Percentiles rank a stretch among this genome's conserved stretches.
phyloP scores from a whole-genome alignment of 2,113 vertebrate genomes.

The Lagenorhynchus albirostris region DNA sequence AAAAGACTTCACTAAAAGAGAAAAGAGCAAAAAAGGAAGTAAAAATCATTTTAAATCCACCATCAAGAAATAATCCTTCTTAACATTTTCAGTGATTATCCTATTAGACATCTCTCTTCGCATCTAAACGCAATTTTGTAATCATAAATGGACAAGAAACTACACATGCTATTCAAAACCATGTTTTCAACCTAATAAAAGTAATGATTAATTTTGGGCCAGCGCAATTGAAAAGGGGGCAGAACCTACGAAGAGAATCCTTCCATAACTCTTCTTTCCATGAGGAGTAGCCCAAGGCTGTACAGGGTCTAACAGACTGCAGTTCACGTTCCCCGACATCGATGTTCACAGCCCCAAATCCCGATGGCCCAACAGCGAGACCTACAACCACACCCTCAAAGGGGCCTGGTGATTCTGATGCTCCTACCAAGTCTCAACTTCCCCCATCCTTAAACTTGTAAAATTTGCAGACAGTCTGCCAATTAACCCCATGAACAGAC shows the following conservation, averaged over 20 bases:
- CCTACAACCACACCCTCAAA: background rate
- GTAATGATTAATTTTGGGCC: background rate
- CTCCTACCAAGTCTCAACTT: background rate
- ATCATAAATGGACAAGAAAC: background rate
- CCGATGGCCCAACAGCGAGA: background rate
- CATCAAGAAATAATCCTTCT: background rate
- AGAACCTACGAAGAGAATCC: background rate
- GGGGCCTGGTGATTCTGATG: background rate
- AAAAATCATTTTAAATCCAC: slow-evolving; percentile 16
- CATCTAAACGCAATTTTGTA: background rate
- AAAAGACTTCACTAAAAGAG: slow-evolving; percentile 16
- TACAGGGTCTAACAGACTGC: background rate
- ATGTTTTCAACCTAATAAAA: background rate
- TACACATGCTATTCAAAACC: background rate
- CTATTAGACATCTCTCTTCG: background rate
- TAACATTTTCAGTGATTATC: background rate
- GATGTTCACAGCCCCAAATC: background rate
- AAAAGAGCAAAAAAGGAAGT: background rate
- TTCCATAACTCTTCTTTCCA: background rate
- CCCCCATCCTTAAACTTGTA: background rate
- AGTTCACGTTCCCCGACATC: background rate
- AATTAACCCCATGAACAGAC: background rate
- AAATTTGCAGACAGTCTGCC: background rate
- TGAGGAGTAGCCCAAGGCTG: background rate
- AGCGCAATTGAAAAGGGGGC: background rate